These are phyloP conservation scores for Hemiscyllium ocellatum DNA, from an alignment of 2,113 vertebrate species.

Conservation along the genomic window DNA sequence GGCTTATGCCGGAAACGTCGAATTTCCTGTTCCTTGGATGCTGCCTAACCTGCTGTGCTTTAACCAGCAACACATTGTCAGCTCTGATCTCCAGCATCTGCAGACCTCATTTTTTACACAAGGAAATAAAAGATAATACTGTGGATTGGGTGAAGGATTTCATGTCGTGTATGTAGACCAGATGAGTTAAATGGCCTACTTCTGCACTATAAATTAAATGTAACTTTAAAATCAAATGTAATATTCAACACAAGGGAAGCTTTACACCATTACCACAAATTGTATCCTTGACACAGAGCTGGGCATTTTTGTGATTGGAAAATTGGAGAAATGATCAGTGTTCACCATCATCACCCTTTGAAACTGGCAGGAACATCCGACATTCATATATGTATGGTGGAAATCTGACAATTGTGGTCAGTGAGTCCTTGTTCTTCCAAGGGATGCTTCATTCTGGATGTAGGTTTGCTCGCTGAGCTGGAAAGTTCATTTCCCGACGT, in stretches of 20 bases:
- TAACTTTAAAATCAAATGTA: not conserved
- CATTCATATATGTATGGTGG: not conserved
- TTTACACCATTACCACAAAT: not conserved
- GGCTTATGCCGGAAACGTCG: too few species aligned
- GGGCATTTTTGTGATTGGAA: not conserved
- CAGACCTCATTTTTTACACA: too few species aligned
- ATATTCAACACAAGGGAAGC: not conserved
- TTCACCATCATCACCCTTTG: not conserved
- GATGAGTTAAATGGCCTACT: not conserved
- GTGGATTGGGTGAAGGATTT: not conserved
- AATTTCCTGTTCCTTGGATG: too few species aligned
- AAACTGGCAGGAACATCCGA: not conserved
- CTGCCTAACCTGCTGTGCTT: too few species aligned
- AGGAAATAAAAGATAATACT: not conserved
- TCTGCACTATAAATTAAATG: not conserved
- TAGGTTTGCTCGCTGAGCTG: too few species aligned
- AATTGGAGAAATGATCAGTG: not conserved
- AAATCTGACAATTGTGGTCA: not conserved
- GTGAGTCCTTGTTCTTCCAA: not conserved
- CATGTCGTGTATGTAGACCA: not conserved
- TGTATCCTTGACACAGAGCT: not conserved
- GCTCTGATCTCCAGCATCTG: too few species aligned
- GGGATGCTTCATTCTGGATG: too few species aligned
- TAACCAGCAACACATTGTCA: too few species aligned
- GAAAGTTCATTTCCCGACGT: too few species aligned